phyloP scores from a whole-genome alignment of 2,797 vertebrate species.

The Neostethus bicornis region DNA sequence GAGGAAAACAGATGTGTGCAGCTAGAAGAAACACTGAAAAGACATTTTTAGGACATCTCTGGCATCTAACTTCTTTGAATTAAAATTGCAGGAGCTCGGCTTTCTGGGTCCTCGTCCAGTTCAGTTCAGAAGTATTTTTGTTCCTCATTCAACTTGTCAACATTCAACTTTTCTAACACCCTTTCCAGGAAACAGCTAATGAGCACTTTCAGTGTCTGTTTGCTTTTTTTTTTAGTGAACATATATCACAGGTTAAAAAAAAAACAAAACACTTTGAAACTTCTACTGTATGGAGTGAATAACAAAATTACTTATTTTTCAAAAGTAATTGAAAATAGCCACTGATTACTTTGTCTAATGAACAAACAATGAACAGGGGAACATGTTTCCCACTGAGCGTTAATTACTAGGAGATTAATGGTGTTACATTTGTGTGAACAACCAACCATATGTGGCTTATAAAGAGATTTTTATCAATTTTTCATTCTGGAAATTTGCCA shows the following conservation, averaged over 20 bases:
- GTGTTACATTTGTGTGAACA: slow-evolving; percentile 28
- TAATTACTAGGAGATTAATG: slow-evolving; percentile 34
- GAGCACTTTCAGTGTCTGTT: slow-evolving; percentile 2
- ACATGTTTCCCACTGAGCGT: slow-evolving; percentile 16
- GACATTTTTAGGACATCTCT: slow-evolving; percentile 29
- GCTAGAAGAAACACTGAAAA: slow-evolving; percentile 18
- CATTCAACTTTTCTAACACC: background rate
- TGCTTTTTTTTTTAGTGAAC: slow-evolving; percentile 2
- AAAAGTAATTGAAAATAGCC: slow-evolving; percentile 36
- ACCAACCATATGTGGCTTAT: slow-evolving; percentile 23
- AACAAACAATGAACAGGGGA: slow-evolving; percentile 25
- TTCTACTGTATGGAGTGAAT: background rate
- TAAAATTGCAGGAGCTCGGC: slow-evolving; percentile 5
- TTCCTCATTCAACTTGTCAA: slow-evolving; percentile 4
- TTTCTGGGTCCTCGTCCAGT: slow-evolving; percentile 5
- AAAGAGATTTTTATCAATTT: slow-evolving; percentile 30
- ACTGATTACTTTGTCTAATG: slow-evolving; percentile 40
- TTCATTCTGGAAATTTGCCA: slow-evolving; percentile 20
- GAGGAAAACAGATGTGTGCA: slow-evolving; percentile 26
- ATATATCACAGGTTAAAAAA: background rate
- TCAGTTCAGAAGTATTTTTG: slow-evolving; percentile 15
- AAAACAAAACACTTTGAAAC: slow-evolving; percentile 14
- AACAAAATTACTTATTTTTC: background rate
- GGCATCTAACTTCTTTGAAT: slow-evolving; percentile 24
- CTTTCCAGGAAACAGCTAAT: slow-evolving; percentile 4